Conservation (phyloP, 1,140 invertebrate species). For the Hyposmocoma kahamanoa region DNA sequence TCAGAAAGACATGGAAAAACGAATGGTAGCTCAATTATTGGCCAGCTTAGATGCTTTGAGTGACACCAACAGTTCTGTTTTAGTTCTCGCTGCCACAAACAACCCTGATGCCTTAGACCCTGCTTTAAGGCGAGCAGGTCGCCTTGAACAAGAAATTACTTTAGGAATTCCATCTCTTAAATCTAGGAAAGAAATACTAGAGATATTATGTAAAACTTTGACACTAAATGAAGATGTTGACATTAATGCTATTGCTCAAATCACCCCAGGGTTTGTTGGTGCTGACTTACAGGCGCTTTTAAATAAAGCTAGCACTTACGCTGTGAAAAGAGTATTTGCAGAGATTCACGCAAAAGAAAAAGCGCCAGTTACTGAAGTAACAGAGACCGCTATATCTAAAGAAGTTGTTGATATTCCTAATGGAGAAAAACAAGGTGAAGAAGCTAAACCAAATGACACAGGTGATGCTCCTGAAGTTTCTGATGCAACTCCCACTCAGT, state of each 20-base stretch:
- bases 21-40: constrained; percentile 95
- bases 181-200: constrained; percentile 84
- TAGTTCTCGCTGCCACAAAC: constrained; percentile 97
- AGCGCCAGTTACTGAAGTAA: constrained; percentile 14
- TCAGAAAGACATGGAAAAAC: constrained; percentile 94
- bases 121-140: constrained; percentile 90
- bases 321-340: constrained; percentile 79
- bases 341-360: constrained; percentile 35
- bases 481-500: constrained; percentile 24
- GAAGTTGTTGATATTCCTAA: constrained; percentile 34
- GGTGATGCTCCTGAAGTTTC: constrained; percentile 23
- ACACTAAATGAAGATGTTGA: constrained; percentile 81
- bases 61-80: constrained; percentile 80
- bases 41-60: constrained; percentile 89
- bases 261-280: constrained; percentile 97
- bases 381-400: constrained; percentile 20
- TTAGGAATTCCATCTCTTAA: constrained; percentile 94
- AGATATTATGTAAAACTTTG: constrained; percentile 81
- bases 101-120: constrained; percentile 95
- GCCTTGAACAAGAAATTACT: constrained; percentile 94
- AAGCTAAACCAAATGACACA: constrained; percentile 17
- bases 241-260: constrained; percentile 81
- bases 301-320: constrained; percentile 89
- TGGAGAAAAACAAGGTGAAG: constrained; percentile 48
- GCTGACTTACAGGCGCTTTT: constrained; percentile 93